phyloP scores from a whole-genome alignment of 2,888 invertebrate species.

The Lasius platythorax region DNA sequence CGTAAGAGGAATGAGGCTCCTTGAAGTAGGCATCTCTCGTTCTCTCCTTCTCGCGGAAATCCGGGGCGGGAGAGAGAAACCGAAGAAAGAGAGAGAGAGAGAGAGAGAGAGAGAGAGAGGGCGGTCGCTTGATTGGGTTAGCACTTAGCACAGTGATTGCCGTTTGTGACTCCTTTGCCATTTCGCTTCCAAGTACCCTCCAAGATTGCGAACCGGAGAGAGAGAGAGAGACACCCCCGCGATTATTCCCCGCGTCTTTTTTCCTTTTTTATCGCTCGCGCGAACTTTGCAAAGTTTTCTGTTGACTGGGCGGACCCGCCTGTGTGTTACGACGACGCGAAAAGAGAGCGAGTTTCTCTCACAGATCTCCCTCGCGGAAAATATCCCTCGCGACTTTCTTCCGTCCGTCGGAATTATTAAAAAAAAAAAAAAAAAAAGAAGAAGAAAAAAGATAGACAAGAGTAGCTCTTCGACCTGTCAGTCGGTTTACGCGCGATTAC shows the following conservation, averaged over 20 bases:
- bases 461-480: not conserved
- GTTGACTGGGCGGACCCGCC: not conserved
- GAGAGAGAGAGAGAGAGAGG: conserved; percentile 51
- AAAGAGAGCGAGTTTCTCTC: not conserved
- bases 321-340: not conserved
- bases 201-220: conserved; percentile 56
- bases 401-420: not conserved
- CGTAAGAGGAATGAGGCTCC: conserved; percentile 27
- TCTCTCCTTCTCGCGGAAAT: not conserved
- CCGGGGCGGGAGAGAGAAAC: conserved; percentile 20
- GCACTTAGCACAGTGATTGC: conserved; percentile 82
- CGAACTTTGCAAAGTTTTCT: conserved; percentile 25
- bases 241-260: conserved; percentile 31
- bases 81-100: conserved; percentile 40
- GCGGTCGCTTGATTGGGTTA: conserved; percentile 80
- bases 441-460: not conserved
- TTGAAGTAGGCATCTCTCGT: conserved; percentile 26
- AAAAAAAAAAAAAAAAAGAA: conserved; percentile 1
- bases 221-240: conserved; percentile 24
- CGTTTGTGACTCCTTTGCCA: conserved; percentile 81
- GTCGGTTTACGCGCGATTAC: conserved; percentile 8
- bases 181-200: conserved; percentile 68
- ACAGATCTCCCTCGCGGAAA: not conserved
- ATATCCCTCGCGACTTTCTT: not conserved
- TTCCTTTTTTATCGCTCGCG: conserved; percentile 3